Evolutionary conservation across 2,113 vertebrate species (phyloP).

Genomic region (Microtus oregoni): DNA sequence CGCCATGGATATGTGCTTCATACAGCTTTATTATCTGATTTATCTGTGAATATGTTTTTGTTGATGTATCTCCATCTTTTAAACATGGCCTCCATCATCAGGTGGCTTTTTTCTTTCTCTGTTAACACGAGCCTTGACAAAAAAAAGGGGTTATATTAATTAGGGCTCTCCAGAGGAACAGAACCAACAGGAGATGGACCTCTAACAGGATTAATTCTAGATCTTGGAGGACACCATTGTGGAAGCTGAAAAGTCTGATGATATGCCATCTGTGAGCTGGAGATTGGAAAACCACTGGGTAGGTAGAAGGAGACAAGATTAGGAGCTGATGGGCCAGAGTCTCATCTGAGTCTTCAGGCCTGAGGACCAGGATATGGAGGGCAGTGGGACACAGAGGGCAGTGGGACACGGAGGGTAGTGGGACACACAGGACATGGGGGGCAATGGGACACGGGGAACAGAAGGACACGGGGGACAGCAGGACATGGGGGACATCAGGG

Average conservation of each 20-base stretch:
- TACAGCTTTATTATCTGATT: background rate
- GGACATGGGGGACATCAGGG: background rate
- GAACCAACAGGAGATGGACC: background rate
- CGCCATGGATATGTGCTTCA: background rate
- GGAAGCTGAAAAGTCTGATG: background rate
- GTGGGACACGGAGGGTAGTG: no score
- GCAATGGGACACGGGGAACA: no score
- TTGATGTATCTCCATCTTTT: background rate
- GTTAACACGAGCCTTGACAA: background rate
- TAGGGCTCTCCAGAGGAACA: background rate
- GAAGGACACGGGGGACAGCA: no score
- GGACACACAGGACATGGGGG: no score
- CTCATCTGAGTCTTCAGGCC: background rate
- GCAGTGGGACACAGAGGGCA: no score
- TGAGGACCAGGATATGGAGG: background rate
- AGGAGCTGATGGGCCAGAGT: no score
- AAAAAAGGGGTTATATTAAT: background rate
- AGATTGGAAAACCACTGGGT: background rate
- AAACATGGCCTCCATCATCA: background rate
- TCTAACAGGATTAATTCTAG: background rate
- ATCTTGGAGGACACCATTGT: background rate
- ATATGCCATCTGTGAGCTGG: accelerated
- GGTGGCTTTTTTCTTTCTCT: background rate
- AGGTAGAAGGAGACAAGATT: background rate
- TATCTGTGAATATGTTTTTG: background rate